phyloP scores from a whole-genome alignment of 2,888 invertebrate genomes.

The Marronus borbonicus region DNA sequence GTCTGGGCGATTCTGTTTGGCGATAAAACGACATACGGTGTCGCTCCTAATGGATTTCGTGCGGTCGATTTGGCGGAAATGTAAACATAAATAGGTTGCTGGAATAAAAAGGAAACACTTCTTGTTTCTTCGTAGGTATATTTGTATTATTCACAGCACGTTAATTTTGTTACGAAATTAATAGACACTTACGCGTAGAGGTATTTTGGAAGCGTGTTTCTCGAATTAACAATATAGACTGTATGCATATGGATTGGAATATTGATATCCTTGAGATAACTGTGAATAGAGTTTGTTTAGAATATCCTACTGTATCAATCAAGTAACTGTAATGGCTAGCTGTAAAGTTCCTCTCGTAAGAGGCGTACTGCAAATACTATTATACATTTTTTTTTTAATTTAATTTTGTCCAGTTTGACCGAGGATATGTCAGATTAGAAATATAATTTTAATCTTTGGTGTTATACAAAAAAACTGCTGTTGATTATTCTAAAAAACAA shows the following conservation, averaged over 20 bases:
- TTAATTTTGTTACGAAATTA: conserved; percentile 13
- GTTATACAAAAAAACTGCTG: too few relatives aligned
- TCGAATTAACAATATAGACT: background rate
- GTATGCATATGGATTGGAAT: background rate
- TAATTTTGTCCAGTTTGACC: too few relatives aligned
- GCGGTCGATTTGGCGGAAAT: conserved; percentile 16
- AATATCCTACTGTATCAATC: background rate
- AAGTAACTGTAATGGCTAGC: too few relatives aligned
- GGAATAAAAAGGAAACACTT: background rate
- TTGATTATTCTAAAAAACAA: too few relatives aligned
- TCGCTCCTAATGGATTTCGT: conserved; percentile 13
- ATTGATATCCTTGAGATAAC: conserved; percentile 2
- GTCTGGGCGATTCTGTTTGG: conserved; percentile 15
- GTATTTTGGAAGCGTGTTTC: background rate
- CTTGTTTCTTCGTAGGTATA: background rate
- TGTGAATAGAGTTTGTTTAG: background rate
- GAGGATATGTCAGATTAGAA: too few relatives aligned
- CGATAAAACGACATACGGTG: conserved; percentile 20
- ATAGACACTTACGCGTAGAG: background rate
- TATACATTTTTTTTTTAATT: too few relatives aligned
- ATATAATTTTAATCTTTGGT: too few relatives aligned
- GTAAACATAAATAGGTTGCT: background rate
- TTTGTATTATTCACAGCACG: background rate
- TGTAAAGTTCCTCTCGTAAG: too few relatives aligned
- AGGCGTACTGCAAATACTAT: too few relatives aligned